Evolutionary conservation across 2,888 invertebrate species (phyloP), one percentile per base, ranked within the genome.

Genomic region (Melitaea athalia): DNA sequence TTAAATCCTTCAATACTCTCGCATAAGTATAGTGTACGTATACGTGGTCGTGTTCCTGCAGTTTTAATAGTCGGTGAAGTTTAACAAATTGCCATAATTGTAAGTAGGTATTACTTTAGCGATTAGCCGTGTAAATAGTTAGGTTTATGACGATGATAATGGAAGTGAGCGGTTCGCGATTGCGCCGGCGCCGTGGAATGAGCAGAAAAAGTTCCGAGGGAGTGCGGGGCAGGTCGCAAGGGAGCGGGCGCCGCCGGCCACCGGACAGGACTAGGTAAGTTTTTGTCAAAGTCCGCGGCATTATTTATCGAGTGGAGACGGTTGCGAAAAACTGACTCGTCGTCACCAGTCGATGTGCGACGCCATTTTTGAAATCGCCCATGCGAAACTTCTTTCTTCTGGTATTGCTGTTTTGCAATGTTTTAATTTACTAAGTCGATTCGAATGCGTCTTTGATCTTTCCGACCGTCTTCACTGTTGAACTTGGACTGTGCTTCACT

Each of bases 61-160:
- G 89, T 90, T 91, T 86, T 86, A 89, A 90, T 88, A 91, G 92
- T 92, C 89, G 91, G 87, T 92, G 90, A 91, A 92, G 90, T 92
- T 89, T 89, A 91, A 92, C 91, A 91, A 92, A 92, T 92, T 92
- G 92, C 92, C 92, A 92, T 92, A 92, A 92, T 88, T 91, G 87
- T 92, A 92, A 92, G 92, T 92, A 92, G 92, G 84, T 88, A 87
- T 89, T 89, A 89, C 88, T 87, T 86, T 91, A 92, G 91, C 78
- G 77, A 82, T 85, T 91, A 91, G 89, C 83, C 75, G 88, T 92
- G 92, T 92, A 92, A 88, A 92, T 92, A 92, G 87, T 89, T 89
- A 89, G 88, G 84, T 82, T 86, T 84, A 87, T 79, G 80, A 84
- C 77, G 80, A 80, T 79, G 79, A 80, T 83, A 79, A 81, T 89